Conservation (phyloP, 2,888 invertebrate genomes). For the Periphyllus acericola region DNA sequence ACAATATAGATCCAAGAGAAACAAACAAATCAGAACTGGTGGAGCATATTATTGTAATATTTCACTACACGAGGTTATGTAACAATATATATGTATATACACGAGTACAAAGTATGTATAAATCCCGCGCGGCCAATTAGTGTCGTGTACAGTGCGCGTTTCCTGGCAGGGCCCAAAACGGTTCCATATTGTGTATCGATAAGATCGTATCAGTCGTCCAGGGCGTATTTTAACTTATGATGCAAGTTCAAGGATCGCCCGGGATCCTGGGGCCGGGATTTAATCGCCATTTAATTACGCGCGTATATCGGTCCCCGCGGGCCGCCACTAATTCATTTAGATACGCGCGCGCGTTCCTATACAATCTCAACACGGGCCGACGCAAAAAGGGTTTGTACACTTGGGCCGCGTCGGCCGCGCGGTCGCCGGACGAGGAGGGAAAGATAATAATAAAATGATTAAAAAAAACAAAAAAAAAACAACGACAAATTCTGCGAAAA, state of each 20-base stretch:
- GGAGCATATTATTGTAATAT: slow-evolving; percentile 11
- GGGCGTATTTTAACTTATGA: slow-evolving; percentile 58
- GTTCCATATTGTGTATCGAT: slow-evolving; percentile 60
- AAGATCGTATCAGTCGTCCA: slow-evolving; percentile 53
- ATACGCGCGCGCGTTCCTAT: slow-evolving; percentile 7
- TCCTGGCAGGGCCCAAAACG: slow-evolving; percentile 49
- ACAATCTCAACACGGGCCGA: slow-evolving; percentile 45
- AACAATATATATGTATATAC: too few species aligned
- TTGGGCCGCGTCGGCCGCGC: too few species aligned
- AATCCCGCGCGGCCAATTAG: slow-evolving; percentile 54
- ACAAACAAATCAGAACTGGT: slow-evolving; percentile 24
- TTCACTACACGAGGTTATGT: slow-evolving; percentile 2
- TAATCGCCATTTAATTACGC: slow-evolving; percentile 63
- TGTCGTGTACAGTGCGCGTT: not conserved
- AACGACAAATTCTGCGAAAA: slow-evolving; percentile 11
- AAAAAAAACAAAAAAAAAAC: slow-evolving; percentile 3
- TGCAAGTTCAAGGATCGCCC: slow-evolving; percentile 58
- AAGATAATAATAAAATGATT: slow-evolving; percentile 44
- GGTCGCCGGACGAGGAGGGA: not conserved
- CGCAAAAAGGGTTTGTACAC: slow-evolving; percentile 46
- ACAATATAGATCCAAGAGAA: not conserved
- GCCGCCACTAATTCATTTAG: slow-evolving; percentile 63
- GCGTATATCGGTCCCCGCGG: slow-evolving; percentile 62
- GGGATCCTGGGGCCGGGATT: slow-evolving; percentile 43
- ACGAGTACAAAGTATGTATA: not conserved